Base-by-base conservation (phyloP, 2,113 vertebrate genomes). In the Sciurus niger region DNA sequence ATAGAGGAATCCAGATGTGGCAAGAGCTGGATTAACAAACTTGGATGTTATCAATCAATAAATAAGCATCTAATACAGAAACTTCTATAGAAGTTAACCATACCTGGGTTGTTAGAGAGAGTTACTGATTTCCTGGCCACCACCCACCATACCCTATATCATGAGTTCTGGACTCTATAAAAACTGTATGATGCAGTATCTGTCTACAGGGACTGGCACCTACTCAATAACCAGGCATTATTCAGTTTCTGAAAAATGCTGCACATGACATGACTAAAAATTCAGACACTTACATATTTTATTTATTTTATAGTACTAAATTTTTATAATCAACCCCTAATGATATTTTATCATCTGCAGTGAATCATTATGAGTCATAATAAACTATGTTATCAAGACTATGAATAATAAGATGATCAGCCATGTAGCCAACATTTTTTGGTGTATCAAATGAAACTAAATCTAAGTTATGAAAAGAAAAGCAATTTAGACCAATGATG, bases 251-350 rank as follows among this genome's bases (percentile, higher is more conserved):
- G 12, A 92, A 89, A 96, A 95, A 85, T 80, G 28, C 20, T 93
- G 94, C 68, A 68, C 22, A 72, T 37, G 37, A 51, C 51, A 72
- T 34, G 48, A 77, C 53, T 92, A 80, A 93, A 95, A 89, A 90
- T 82, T 72, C 60, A 94, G 60, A 92, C 5, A 83, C 24, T 74
- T 79, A 48, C 63, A 73, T 43, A 92, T 90, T 93, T 97, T 76
- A 95, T 91, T 91, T 53, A 79, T 84, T 92, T 97, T 82, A 88
- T 51, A 95, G 20, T 63, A 84, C 43, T 92, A 90, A 97, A 90
- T 68, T 43, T 82, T 90, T 94, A 92, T 20, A 95, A 82, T 88
- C 37, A 96, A 93, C 93, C 8, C 34, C 74, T 83, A 85, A 74
- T 85, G 60, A 85, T 53, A 92, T 80, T 93, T 95, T 89, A 93